Evolutionary conservation across 2,113 vertebrate genomes (phyloP), one percentile per base, ranked within the genome.

Genomic region (Syngnathus scovelli): DNA sequence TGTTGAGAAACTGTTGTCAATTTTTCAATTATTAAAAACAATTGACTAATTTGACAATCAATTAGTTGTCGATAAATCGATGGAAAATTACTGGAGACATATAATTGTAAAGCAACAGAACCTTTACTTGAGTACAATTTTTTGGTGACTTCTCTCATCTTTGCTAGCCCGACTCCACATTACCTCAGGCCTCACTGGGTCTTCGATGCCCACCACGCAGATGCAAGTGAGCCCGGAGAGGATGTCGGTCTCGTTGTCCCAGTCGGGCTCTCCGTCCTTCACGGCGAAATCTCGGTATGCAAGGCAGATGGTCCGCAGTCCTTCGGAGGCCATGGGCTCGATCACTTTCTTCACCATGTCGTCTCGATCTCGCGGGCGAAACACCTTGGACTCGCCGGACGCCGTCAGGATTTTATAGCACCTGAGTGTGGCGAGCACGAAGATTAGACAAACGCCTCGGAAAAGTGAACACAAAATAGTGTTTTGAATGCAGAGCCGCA

Each of bases 311-410:
- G 97, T 99, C 83, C 97, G 92, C 78, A 99, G 89, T 77, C 96
- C 97, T 86, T 99, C 97, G 1, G 96, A 98, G 65, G 97, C 97
- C 97, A 99, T 99, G 37, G 96, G 96, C 83, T 99, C 97, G 58
- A 99, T 98, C 82, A 99, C 96, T 41, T 93, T 96, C 89, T 96
- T 98, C 67, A 94, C 92, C 74, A 98, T 93, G 83, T 98, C 95
- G 36, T 99, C 96, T 0, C 96, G 88, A 82, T 99, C 97, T 58
- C 95, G 92, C 49, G 95, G 95, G 75, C 96, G 93, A 83, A 99
- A 98, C 63, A 96, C 91, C 89, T 94, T 97, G 69, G 90, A 62
- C 80, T 98, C 96, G 55, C 97, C 97, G 66, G 91, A 94, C 68
- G 93, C 92, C 49, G 92, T 95, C 72, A 96, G 78, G 82, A 98